Percentiles rank a stretch among this genome's conserved stretches.
phyloP scores from a whole-genome alignment of 64 coral and sea anemone species.

The Trachythela sp. region DNA sequence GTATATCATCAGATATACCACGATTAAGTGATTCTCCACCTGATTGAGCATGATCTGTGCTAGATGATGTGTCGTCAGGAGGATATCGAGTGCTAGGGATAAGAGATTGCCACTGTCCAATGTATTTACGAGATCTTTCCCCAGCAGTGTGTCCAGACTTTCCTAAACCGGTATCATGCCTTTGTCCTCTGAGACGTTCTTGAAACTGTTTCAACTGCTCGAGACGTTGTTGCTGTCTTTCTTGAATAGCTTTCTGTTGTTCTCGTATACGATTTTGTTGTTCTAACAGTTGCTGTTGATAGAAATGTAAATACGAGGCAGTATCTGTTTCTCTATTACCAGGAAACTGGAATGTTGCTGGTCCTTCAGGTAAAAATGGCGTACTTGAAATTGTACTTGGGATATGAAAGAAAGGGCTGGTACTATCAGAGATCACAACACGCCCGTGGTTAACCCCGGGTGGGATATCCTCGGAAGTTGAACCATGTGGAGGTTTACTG shows the following conservation, averaged over 20 bases:
- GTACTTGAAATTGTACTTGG: neutral
- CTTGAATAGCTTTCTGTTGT: constrained; percentile 10
- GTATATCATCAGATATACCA: neutral
- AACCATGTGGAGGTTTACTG: neutral
- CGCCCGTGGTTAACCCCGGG: neutral
- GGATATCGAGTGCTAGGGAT: neutral
- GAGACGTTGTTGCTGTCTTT: constrained; percentile 14
- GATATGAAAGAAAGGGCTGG: neutral
- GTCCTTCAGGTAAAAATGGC: neutral
- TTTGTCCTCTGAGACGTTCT: neutral
- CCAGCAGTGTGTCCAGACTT: neutral
- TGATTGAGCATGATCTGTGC: neutral
- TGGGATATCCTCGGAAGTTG: neutral
- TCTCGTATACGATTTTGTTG: constrained; percentile 2
- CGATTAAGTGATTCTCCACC: neutral
- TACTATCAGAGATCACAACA: neutral
- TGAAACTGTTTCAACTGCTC: constrained; percentile 18
- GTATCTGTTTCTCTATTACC: neutral
- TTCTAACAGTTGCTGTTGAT: neutral
- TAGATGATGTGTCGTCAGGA: neutral
- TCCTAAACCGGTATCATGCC: neutral
- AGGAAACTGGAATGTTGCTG: neutral
- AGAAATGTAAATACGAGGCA: neutral
- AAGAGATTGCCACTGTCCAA: neutral
- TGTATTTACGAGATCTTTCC: neutral